These are phyloP conservation scores for Agrochola litura DNA, from an alignment of 2,888 invertebrate species.

Conservation along the genomic window DNA sequence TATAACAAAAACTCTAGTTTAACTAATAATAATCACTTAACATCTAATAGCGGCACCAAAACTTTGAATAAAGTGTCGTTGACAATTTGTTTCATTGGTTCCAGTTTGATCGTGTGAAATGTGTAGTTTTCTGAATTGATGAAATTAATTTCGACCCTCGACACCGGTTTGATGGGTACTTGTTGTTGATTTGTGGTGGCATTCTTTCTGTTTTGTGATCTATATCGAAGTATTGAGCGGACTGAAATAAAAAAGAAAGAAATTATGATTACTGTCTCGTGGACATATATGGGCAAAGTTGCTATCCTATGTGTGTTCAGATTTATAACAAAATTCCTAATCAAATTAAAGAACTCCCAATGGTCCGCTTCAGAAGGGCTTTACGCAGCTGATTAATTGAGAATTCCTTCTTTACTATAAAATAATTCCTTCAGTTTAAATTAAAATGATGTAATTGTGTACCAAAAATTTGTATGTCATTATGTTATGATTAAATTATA, in stretches of 20 bases:
- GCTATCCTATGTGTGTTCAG: too few species aligned
- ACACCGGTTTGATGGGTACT: neutral
- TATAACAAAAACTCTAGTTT: neutral
- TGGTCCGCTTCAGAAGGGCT: too few species aligned
- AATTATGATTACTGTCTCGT: neutral
- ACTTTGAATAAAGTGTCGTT: constrained; percentile 19
- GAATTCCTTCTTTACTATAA: too few species aligned
- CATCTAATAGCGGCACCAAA: neutral
- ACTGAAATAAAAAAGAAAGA: constrained; percentile 29
- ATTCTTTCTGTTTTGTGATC: neutral
- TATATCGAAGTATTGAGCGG: constrained; percentile 26
- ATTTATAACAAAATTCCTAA: too few species aligned
- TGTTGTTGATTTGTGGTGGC: neutral
- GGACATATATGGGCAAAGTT: too few species aligned
- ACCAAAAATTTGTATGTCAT: too few species aligned
- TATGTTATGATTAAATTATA: too few species aligned
- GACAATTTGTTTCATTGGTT: constrained; percentile 5
- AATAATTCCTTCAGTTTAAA: too few species aligned
- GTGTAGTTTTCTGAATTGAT: constrained; percentile 37
- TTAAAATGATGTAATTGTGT: too few species aligned
- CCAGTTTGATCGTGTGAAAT: constrained; percentile 34
- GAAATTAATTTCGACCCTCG: constrained; percentile 49
- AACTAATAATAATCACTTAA: constrained; percentile 2
- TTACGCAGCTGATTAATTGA: too few species aligned
- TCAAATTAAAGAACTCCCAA: too few species aligned